Conservation (phyloP, 2,888 invertebrate genomes). For the Drosophila bunnanda region DNA sequence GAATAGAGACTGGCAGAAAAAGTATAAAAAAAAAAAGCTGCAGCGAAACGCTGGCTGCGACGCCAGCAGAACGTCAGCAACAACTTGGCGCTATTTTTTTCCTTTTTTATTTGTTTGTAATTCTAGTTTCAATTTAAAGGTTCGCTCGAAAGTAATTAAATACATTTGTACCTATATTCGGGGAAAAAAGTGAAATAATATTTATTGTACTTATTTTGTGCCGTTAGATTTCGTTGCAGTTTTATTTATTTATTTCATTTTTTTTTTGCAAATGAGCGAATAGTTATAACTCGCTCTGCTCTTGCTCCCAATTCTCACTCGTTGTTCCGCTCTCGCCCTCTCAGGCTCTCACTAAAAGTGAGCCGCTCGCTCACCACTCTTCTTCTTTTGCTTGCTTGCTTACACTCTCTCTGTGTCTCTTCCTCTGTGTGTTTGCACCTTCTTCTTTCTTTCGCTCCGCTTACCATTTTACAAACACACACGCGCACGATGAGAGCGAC, state of each 20-base stretch:
- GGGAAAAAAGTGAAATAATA: slow-evolving; percentile 65
- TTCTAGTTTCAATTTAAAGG: slow-evolving; percentile 71
- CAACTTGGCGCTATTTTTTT: slow-evolving; percentile 26
- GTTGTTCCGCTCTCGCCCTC: slow-evolving; percentile 44
- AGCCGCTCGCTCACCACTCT: slow-evolving; percentile 24
- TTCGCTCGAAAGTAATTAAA: slow-evolving; percentile 37
- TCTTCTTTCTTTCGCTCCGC: slow-evolving; percentile 70
- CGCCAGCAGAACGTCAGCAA: slow-evolving; percentile 45
- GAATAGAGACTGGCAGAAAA: slow-evolving; percentile 24
- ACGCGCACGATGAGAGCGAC: slow-evolving; percentile 71
- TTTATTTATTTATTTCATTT: slow-evolving; percentile 26
- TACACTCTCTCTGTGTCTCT: slow-evolving; percentile 15
- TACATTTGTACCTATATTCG: slow-evolving; percentile 9
- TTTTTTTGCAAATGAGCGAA: slow-evolving; percentile 51
- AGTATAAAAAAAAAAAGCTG: slow-evolving; percentile 30
- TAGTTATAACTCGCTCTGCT: slow-evolving; percentile 43
- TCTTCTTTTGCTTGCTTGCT: slow-evolving; percentile 32
- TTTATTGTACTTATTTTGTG: slow-evolving; percentile 68
- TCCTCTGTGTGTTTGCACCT: slow-evolving; percentile 66
- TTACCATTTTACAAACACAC: slow-evolving; percentile 65
- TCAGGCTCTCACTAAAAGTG: slow-evolving; percentile 14
- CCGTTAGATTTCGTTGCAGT: slow-evolving; percentile 16
- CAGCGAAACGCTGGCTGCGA: slow-evolving; percentile 22
- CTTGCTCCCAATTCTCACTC: slow-evolving; percentile 31
- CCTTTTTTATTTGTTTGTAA: slow-evolving; percentile 15